Evolutionary conservation across 2,797 vertebrate genomes (phyloP).

Genomic region (Hephaestus fuliginosus): DNA sequence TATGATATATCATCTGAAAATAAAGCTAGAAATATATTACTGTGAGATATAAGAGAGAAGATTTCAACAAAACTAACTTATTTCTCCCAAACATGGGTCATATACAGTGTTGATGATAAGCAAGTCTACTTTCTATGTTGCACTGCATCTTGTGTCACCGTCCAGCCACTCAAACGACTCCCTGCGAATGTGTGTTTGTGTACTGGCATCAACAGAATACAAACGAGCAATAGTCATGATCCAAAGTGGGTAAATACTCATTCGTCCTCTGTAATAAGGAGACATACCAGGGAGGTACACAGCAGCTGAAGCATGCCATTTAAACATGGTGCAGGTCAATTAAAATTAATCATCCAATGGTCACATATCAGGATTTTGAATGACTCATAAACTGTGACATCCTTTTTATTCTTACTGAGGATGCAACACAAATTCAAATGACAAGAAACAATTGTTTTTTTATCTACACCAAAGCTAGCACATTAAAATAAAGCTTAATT

Average conservation of each 20-base stretch:
- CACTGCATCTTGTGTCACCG: conserved; percentile 28
- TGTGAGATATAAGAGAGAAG: conserved; percentile 24
- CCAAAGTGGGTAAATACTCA: conserved; percentile 15
- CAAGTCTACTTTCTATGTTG: conserved; percentile 7
- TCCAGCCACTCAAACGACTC: conserved; percentile 11
- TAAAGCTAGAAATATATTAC: conserved; percentile 57
- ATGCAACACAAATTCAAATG: conserved; percentile 73
- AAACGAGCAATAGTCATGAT: conserved; percentile 9
- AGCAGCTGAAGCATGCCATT: conserved; percentile 39
- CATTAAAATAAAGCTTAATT: conserved; percentile 69
- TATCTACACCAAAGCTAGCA: conserved; percentile 69
- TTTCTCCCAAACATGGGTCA: conserved; percentile 26
- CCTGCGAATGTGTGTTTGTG: conserved; percentile 23
- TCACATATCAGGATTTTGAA: conserved; percentile 61
- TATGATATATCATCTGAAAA: conserved; percentile 55
- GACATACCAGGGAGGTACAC: conserved; percentile 28
- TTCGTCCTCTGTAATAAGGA: conserved; percentile 16
- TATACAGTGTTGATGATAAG: conserved; percentile 4
- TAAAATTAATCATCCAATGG: conserved; percentile 60
- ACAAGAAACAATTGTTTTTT: conserved; percentile 51
- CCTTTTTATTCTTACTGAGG: conserved; percentile 74
- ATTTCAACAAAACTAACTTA: conserved; percentile 29
- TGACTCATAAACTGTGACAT: conserved; percentile 68
- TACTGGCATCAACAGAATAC: conserved; percentile 1
- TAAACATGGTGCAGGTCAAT: conserved; percentile 31